Evolutionary conservation across 2,113 vertebrate genomes (phyloP).

Genomic region (Pogonocichla stellata): DNA sequence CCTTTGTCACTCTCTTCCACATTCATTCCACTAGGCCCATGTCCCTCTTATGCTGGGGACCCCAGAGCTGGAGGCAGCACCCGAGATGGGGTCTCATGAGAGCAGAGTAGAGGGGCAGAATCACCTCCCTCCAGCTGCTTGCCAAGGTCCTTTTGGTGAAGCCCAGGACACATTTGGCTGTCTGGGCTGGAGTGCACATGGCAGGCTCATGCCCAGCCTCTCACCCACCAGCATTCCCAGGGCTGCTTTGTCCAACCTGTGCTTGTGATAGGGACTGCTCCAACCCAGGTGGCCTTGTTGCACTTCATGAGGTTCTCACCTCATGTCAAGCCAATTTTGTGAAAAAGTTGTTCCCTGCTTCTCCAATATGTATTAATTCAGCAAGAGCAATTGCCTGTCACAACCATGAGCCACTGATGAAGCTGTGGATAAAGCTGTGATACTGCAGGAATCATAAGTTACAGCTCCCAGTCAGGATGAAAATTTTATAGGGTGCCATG

Average conservation of each 20-base stretch:
- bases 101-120: background rate
- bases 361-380: background rate
- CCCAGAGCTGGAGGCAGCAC: background rate
- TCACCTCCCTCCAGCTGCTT: background rate
- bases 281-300: background rate
- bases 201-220: background rate
- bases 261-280: background rate
- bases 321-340: background rate
- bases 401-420: background rate
- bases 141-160: background rate
- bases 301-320: background rate
- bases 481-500: background rate
- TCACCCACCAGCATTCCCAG: background rate
- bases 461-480: background rate
- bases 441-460: background rate
- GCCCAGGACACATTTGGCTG: background rate
- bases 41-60: accelerated
- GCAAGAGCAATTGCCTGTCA: background rate
- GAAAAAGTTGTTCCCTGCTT: background rate
- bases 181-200: background rate
- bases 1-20: background rate
- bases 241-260: background rate
- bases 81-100: background rate
- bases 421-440: background rate
- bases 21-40: background rate